phyloP scores from a whole-genome alignment of 2,113 vertebrate genomes.

The Bubo bubo region DNA sequence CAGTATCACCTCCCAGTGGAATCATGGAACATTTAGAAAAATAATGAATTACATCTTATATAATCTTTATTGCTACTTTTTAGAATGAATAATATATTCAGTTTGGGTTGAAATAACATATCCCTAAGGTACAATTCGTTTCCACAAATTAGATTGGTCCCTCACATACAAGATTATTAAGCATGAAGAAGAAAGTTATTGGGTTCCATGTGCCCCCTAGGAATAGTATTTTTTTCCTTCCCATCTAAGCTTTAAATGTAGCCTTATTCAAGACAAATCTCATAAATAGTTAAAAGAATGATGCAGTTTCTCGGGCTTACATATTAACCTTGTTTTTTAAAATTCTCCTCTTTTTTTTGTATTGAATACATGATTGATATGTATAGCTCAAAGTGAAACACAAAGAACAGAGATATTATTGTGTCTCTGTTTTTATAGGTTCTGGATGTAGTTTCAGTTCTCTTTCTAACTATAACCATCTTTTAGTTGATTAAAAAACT shows the following conservation, averaged over 20 bases:
- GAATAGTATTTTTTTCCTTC: constrained; percentile 27
- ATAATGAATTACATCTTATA: constrained; percentile 76
- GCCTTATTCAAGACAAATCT: not conserved
- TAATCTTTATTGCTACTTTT: constrained; percentile 76
- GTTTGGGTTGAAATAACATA: constrained; percentile 72
- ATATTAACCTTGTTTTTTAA: not conserved
- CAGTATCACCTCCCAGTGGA: constrained; percentile 63
- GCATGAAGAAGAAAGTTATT: constrained; percentile 65
- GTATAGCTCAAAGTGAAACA: not conserved
- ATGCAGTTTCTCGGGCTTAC: not conserved
- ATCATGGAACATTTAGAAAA: constrained; percentile 71
- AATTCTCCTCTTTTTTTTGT: not conserved
- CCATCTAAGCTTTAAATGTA: constrained; percentile 6
- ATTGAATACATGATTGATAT: not conserved
- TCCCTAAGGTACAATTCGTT: constrained; percentile 70
- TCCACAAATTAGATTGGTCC: constrained; percentile 72
- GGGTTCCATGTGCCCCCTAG: constrained; percentile 42
- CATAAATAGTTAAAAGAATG: constrained; percentile 14
- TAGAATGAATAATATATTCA: constrained; percentile 71
- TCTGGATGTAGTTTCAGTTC: not conserved
- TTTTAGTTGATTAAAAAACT: not conserved
- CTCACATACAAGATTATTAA: constrained; percentile 71
- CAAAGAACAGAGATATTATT: not conserved
- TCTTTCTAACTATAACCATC: not conserved
- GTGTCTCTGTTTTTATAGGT: not conserved